These are phyloP conservation scores for Anabas testudineus DNA, from an alignment of 2,797 vertebrate genomes.

Conservation along the genomic window DNA sequence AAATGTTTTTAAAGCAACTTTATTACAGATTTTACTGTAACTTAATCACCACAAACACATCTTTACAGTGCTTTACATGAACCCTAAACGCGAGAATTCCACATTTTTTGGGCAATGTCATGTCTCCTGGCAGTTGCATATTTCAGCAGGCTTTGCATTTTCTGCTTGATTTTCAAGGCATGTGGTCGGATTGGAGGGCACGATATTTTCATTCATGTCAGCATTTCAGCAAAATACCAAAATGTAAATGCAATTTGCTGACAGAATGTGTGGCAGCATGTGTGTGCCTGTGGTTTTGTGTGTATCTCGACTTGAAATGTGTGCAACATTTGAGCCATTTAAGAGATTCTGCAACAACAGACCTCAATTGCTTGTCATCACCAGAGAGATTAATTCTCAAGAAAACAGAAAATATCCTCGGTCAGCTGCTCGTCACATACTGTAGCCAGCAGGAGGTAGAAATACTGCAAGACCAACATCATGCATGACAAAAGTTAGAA, in stretches of 20 bases:
- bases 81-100: slow-evolving; percentile 37
- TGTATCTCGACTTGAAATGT: slow-evolving; percentile 21
- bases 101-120: slow-evolving; percentile 35
- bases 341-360: slow-evolving; percentile 20
- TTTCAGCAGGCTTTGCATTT: slow-evolving; percentile 59
- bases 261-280: slow-evolving; percentile 30
- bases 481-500: slow-evolving; percentile 21
- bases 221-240: slow-evolving; percentile 56
- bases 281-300: slow-evolving; percentile 7
- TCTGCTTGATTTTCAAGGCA: slow-evolving; percentile 58
- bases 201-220: slow-evolving; percentile 60
- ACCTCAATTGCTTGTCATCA: slow-evolving; percentile 28
- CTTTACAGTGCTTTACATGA: slow-evolving; percentile 21
- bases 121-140: slow-evolving; percentile 46
- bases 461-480: slow-evolving; percentile 15
- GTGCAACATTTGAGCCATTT: slow-evolving; percentile 35
- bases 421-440: slow-evolving; percentile 19
- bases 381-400: slow-evolving; percentile 5
- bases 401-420: slow-evolving; percentile 21
- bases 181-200: slow-evolving; percentile 30
- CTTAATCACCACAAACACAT: slow-evolving; percentile 9
- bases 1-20: slow-evolving; percentile 1
- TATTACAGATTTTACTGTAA: slow-evolving; percentile 13
- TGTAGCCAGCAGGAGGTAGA: slow-evolving; percentile 9
- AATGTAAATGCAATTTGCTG: slow-evolving; percentile 63